Conservation (phyloP, 1,140 invertebrate species). For the Saxidomus purpurata region DNA sequence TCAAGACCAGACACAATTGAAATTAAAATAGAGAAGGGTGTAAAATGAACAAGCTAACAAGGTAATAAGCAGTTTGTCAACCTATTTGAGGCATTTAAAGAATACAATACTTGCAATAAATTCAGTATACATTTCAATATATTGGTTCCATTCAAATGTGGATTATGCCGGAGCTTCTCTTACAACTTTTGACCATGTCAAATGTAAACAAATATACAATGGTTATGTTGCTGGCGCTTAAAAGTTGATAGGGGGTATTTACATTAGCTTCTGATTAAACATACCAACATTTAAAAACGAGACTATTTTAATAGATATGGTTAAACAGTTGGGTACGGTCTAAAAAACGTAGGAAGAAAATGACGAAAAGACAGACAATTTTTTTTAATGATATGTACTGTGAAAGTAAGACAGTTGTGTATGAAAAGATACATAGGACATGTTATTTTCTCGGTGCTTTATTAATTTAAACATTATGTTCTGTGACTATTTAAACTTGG, state of each 20-base stretch:
- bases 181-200: background rate
- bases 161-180: background rate
- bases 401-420: no score
- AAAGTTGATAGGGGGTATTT: background rate
- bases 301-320: no score
- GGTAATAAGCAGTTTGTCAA: background rate
- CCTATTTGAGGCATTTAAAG: background rate
- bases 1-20: no score
- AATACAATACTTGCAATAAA: background rate
- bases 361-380: no score
- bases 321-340: no score
- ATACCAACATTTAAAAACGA: background rate
- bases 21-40: no score
- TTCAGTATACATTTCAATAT: slow-evolving; percentile 10
- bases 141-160: background rate
- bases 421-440: no score
- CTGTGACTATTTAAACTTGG: no score
- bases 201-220: background rate
- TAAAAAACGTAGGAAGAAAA: no score
- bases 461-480: no score
- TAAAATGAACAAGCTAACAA: background rate
- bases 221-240: background rate
- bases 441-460: no score
- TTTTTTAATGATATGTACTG: no score
- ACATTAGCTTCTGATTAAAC: background rate